These are phyloP conservation scores for Notarius quadriscutis DNA, from an alignment of 2,113 vertebrate species.

Conservation along the genomic window DNA sequence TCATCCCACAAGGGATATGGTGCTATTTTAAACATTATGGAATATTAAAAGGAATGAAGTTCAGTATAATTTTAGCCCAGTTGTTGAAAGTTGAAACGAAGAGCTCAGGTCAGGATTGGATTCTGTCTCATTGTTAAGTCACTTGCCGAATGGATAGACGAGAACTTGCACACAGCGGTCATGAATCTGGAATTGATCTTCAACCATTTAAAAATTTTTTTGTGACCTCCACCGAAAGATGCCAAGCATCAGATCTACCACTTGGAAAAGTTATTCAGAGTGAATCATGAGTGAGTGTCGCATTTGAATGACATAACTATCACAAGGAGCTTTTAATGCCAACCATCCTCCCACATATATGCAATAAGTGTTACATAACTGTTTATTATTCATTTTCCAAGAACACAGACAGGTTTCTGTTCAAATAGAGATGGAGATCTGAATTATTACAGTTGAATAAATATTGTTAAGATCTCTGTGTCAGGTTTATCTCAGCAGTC, in stretches of 20 bases:
- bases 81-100: constrained; percentile 8
- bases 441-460: neutral
- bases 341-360: constrained; percentile 3
- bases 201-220: neutral
- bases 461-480: neutral
- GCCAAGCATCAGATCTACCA: neutral
- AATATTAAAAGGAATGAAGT: neutral
- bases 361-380: constrained; percentile 9
- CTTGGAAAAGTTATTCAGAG: neutral
- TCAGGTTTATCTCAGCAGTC: neutral
- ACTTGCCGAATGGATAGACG: no score
- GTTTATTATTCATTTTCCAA: constrained; percentile 40
- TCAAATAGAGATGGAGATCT: neutral
- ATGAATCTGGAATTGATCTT: neutral
- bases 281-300: neutral
- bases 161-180: neutral
- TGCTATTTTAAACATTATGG: constrained; percentile 5
- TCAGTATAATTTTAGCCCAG: neutral
- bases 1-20: neutral
- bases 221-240: neutral
- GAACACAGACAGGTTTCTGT: neutral
- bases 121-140: neutral
- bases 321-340: neutral
- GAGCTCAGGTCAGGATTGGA: neutral
- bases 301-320: neutral